phyloP scores from a whole-genome alignment of 2,113 vertebrate species.

The Stercorarius parasiticus region DNA sequence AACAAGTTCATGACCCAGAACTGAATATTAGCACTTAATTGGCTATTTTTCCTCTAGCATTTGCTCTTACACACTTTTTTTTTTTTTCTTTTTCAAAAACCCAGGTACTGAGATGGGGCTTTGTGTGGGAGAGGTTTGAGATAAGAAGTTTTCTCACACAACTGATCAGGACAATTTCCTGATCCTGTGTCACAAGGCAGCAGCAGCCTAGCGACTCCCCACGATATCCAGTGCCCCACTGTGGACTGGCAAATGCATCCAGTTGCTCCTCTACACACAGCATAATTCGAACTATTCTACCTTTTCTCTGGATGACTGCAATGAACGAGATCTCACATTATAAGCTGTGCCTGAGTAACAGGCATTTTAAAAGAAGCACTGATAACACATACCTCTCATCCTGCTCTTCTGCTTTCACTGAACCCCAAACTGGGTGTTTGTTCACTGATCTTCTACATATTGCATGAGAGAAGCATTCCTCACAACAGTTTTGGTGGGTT shows the following conservation, averaged over 20 bases:
- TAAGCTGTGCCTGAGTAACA: neutral
- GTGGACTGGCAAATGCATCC: neutral
- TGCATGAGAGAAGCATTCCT: neutral
- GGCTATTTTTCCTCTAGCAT: neutral
- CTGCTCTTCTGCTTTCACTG: neutral
- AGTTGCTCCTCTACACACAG: neutral
- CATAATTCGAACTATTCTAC: neutral
- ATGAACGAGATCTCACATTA: neutral
- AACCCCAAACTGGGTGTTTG: neutral
- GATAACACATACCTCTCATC: neutral
- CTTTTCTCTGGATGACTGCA: neutral
- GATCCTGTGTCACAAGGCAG: neutral
- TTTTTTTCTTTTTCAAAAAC: neutral
- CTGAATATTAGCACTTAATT: neutral
- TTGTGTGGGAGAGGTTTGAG: slow-evolving; percentile 20
- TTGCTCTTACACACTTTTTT: neutral
- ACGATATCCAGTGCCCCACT: neutral
- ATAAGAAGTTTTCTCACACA: neutral
- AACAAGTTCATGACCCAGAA: neutral
- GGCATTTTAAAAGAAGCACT: neutral
- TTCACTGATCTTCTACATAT: neutral
- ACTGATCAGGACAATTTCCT: slow-evolving; percentile 25
- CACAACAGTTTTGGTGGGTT: neutral
- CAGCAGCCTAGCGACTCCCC: slow-evolving; percentile 17
- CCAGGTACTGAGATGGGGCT: neutral